Base-by-base conservation (phyloP, 35 echinoderm and acorn worm genomes). In the Anneissia japonica region DNA sequence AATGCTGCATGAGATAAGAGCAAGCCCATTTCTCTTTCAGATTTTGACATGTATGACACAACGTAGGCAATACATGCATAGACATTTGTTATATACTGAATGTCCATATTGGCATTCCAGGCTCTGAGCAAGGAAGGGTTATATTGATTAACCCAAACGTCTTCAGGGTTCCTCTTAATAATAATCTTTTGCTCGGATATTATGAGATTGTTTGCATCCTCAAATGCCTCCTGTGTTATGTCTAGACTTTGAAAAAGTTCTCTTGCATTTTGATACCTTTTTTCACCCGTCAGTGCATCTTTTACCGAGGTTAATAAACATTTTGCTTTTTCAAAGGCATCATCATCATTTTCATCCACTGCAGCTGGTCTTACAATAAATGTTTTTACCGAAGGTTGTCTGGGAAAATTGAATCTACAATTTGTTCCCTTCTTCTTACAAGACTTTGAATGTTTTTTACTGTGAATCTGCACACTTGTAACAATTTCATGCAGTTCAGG, bases 61-160 rank as follows among this genome's bases (percentile, higher is more conserved):
- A 75, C 26, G 23, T 75, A 75, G 26, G 26, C 46, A 85, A 72
- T 32, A 84, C 91, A 92, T 30, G 35, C 45, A 79, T 92, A 92
- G 4, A 80, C 80, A 88, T 92, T 86, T 10, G 76, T 46, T n/a
- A 92, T 79, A 82, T 73, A 92, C 79, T 92, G 90, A 41, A 83
- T 92, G 74, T 92, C 90, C 81, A 92, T n/a, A n/a, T 92, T 92
- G 32, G 43, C 84, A 87, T 92, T 92, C 90, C 93, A 95, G 26
- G 33, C 34, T 73, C 72, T 34, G 26, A 75, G 73, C 32, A 75
- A 26, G 4, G 9, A 33, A 34, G 46, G 10, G 17, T 83, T 84
- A 46, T 90, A 90, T 19, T 84, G 45, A 56, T 90, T 90, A 28
- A 90, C 38, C 89, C 89, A 90, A 33, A 7, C 26, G 23, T 75